Evolutionary conservation across 2,113 vertebrate genomes (phyloP), one percentile per base, ranked within the genome.

Genomic region (Protomyctophum bolini): DNA sequence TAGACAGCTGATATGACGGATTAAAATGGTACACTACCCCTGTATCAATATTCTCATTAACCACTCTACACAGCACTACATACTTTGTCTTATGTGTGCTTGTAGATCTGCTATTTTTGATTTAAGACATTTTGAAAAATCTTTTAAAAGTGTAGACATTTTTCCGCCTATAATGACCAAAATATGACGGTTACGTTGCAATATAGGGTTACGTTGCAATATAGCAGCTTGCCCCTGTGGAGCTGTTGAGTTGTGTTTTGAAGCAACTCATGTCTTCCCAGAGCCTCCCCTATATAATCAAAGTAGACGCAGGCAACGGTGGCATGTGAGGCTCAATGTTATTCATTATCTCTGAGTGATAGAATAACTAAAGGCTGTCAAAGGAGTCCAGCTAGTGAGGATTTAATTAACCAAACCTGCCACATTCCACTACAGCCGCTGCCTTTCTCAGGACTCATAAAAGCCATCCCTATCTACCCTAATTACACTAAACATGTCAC

Each of bases 371-470:
- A 89, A 83, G 82, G 75, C 87, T 86, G 92, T 91, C 91, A 91
- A 79, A 70, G 78, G 66, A 85, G 81, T 79, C 72, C 69, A 68
- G 83, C 77, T 68, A 77, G 82, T 84, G 75, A 90, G 79, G 80
- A 88, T 91, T 92, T 90, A 87, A 90, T 93, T 90, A 91, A 92
- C 86, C 85, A 66, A 68, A 84, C 80, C 88, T 89, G 87, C 85
- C 88, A 91, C 88, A 78, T 90, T 86, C 79, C 78, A 84, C 84
- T 79, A 80, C 83, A 85, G 83, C 77, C 85, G 77, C 79, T 76
- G 86, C 86, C 89, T 87, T 84, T 84, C 87, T 75, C 75, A 61
- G 60, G 73, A 85, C 80, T 87, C 87, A 90, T 89, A 89, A 91
- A 90, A 89, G 86, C 83, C 75, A 63, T 73, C 78, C 80, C 84